Conservation (phyloP, 1,140 invertebrate genomes). For the Lepidurus packardi region DNA sequence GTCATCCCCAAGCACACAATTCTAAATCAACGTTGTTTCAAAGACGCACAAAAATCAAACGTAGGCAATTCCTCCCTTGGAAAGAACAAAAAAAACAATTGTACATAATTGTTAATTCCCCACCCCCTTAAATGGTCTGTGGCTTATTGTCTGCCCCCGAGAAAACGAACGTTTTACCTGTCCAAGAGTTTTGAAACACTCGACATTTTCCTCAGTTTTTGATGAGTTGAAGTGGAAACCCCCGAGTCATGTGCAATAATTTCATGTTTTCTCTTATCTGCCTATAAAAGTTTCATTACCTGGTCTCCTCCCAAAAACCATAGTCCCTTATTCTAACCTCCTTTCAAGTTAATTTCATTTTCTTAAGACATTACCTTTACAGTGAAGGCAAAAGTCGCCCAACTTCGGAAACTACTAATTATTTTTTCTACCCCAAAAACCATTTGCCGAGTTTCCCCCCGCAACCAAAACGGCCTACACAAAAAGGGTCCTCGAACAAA, state of each 20-base stretch:
- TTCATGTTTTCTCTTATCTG: neutral
- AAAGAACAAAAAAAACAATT: no score
- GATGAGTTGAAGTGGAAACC: neutral
- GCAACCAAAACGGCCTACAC: neutral
- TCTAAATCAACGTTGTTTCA: neutral
- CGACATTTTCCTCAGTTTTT: no score
- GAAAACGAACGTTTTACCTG: no score
- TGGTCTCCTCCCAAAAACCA: neutral
- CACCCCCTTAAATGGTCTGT: no score
- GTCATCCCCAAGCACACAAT: neutral
- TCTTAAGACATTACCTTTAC: neutral
- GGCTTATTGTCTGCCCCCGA: no score
- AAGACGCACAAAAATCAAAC: no score
- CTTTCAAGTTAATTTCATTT: neutral
- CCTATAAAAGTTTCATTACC: constrained; percentile 19
- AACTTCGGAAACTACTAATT: constrained; percentile 14
- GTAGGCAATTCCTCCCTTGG: no score
- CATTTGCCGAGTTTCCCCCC: neutral
- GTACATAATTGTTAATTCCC: no score
- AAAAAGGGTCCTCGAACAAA: neutral
- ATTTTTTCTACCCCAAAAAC: neutral
- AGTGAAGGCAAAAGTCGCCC: neutral
- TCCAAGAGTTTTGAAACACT: no score
- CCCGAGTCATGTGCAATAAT: constrained; percentile 1
- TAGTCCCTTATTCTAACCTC: neutral